A percentile compares a stretch with the other conserved stretches of the same genome.
phyloP scores from a whole-genome alignment of 1,140 invertebrate species.

The Tetramorium alpestre region DNA sequence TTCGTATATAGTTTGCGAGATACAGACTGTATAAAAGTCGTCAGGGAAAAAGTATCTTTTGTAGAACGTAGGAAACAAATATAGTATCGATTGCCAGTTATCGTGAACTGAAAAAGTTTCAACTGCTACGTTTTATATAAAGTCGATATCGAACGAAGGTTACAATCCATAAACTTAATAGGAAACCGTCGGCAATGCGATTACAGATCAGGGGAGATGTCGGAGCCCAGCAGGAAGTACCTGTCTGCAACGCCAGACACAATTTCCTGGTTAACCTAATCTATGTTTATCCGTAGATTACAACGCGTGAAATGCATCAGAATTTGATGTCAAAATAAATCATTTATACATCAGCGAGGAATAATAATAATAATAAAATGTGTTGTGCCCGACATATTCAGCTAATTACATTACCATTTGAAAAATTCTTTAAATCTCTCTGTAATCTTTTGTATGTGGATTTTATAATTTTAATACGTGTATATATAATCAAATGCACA shows the following conservation, averaged over 20 bases:
- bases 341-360: not conserved
- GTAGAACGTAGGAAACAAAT: not conserved
- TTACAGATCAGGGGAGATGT: constrained; percentile 73
- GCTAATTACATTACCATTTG: not conserved
- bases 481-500: not conserved
- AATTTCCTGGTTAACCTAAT: constrained; percentile 75
- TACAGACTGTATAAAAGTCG: not conserved
- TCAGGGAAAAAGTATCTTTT: not conserved
- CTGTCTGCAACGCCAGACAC: constrained; percentile 73
- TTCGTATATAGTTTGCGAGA: not conserved
- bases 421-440: not conserved
- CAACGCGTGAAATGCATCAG: constrained; percentile 50
- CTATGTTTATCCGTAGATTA: constrained; percentile 60
- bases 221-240: constrained; percentile 68
- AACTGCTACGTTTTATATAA: constrained; percentile 7
- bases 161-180: constrained; percentile 71
- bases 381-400: not conserved
- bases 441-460: not conserved
- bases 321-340: constrained; percentile 29
- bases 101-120: constrained; percentile 9
- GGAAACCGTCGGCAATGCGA: constrained; percentile 68
- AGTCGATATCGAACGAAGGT: constrained; percentile 55
- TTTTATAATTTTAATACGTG: not conserved
- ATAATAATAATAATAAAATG: not conserved
- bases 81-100: not conserved